Base-by-base conservation (phyloP, 2,888 invertebrate genomes). In the Pollenia labialis region DNA sequence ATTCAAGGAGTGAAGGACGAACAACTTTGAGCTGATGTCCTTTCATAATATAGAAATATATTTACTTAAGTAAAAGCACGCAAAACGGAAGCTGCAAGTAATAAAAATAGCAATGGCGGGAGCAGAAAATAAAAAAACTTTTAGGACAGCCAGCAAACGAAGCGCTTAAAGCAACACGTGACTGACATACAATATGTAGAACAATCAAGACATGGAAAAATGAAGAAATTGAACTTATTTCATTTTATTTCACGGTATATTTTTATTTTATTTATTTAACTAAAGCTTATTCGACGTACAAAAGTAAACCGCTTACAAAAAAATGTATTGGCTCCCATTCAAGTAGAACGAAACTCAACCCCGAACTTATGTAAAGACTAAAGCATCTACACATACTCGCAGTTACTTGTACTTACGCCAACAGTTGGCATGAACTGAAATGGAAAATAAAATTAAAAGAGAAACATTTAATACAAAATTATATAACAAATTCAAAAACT, bases 111-210 rank as follows among this genome's bases (percentile, higher is more conserved):
- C 16, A 44, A 46, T 46, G 16, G 16, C 32, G 66, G 9, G 12
- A 60, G 32, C 16, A 69, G 32, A 14, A 40, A 58, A n/a, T 44
- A 74, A 46, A 46, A 40, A 44, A 72, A 56, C 18, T 72, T 46
- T 42, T 64, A 48, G 54, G 64, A 23, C 56, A 44, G 71, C 40
- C 71, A 85, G 84, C 81, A 81, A 87, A 84, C 77, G 81, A 84
- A 84, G 72, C 84, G 87, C 87, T 87, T 87, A 77, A 84, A 87
- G 87, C 87, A 87, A 84, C 87, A 87, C 87, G 87, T 87, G 84
- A 87, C 87, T 87, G 87, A 84, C 87, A 87, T 87, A 77, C 81
- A 84, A 84, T 84, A 84, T 87, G 77, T 74, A 87, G 68, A 87
- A 77, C 76, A 87, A 81, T 81, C 82, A 76, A 74, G 79, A 50